A percentile compares a stretch with the other conserved stretches of the same genome.
phyloP scores from a whole-genome alignment of 2,888 invertebrate species.

The Dorcus parallelipipedus region DNA sequence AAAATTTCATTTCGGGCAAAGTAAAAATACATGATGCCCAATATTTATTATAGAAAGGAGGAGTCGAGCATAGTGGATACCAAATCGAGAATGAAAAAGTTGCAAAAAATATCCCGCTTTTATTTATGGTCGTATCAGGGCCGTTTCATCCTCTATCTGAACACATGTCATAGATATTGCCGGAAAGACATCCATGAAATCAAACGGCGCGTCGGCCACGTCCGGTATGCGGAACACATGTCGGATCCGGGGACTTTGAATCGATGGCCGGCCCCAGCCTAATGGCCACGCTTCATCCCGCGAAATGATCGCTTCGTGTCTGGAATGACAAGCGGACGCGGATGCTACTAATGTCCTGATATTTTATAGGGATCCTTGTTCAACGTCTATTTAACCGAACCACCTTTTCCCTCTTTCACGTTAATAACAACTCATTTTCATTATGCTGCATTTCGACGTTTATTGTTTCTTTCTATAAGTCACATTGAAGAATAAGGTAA shows the following conservation, averaged over 20 bases:
- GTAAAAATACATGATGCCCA: no score
- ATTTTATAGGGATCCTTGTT: slow-evolving; percentile 10
- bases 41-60: no score
- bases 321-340: slow-evolving; percentile 43
- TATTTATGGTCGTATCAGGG: not conserved
- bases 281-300: slow-evolving; percentile 44
- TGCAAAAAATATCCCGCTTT: not conserved
- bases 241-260: slow-evolving; percentile 27
- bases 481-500: no score
- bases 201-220: slow-evolving; percentile 33
- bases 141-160: slow-evolving; percentile 8
- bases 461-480: no score
- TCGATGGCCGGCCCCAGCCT: slow-evolving; percentile 38
- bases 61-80: no score
- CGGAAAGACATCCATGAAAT: slow-evolving; percentile 35
- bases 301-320: slow-evolving; percentile 45
- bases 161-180: slow-evolving; percentile 30
- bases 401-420: no score
- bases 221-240: slow-evolving; percentile 43
- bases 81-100: not conserved
- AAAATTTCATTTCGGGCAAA: no score
- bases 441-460: no score
- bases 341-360: slow-evolving; percentile 41
- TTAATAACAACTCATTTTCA: no score
- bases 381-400: not conserved